phyloP scores from a whole-genome alignment of 2,888 invertebrate species.

The Xylocampa areola region DNA sequence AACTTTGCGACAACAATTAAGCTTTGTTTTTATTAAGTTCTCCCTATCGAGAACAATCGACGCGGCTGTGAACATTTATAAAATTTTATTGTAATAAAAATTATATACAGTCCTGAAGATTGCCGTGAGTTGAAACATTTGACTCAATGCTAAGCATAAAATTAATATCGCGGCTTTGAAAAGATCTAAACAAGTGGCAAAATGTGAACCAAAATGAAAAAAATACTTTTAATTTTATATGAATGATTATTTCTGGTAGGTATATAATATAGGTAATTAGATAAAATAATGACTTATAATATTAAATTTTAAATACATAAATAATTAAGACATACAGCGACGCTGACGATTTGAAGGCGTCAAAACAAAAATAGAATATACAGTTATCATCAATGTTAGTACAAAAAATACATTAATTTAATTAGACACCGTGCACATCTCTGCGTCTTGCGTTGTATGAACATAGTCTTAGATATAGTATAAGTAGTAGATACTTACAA shows the following conservation, averaged over 20 bases:
- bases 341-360: constrained; percentile 12
- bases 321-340: too few relatives aligned
- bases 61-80: constrained; percentile 89
- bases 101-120: constrained; percentile 52
- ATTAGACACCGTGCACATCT: neutral
- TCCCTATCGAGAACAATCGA: constrained; percentile 79
- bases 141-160: constrained; percentile 32
- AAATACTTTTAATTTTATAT: too few relatives aligned
- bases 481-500: constrained; percentile 8
- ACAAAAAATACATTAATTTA: constrained; percentile 13
- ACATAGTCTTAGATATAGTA: constrained; percentile 3
- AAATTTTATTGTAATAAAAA: constrained; percentile 77
- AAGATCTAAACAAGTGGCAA: neutral
- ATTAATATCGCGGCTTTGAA: constrained; percentile 23
- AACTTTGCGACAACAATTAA: constrained; percentile 89
- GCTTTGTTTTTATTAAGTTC: constrained; percentile 84
- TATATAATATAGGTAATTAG: neutral
- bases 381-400: constrained; percentile 35
- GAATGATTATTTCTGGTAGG: too few relatives aligned
- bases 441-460: constrained; percentile 28
- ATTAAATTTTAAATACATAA: neutral
- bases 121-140: constrained; percentile 33
- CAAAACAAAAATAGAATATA: constrained; percentile 35
- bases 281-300: too few relatives aligned
- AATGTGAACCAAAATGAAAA: neutral